Percentiles rank a stretch among this genome's conserved stretches.
phyloP scores from a whole-genome alignment of 2,888 invertebrate genomes.

The Eurytoma adleriae region DNA sequence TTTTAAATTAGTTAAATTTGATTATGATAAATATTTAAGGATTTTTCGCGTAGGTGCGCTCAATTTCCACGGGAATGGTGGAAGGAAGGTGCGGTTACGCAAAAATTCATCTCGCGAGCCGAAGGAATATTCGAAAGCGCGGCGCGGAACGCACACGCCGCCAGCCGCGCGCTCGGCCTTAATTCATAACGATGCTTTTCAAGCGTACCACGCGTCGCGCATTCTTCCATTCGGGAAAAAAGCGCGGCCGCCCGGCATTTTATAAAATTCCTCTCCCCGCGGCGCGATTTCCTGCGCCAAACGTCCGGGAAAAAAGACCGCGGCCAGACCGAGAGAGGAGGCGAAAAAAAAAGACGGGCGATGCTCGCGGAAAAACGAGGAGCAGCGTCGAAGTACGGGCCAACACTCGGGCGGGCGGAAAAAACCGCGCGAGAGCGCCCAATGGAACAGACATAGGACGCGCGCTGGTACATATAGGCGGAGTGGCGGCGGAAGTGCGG shows the following conservation, averaged over 20 bases:
- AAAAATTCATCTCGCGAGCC: background rate
- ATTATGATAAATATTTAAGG: too few relatives aligned
- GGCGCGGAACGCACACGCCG: background rate
- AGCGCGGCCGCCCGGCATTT: slow-evolving; percentile 13
- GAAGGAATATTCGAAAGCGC: slow-evolving; percentile 4
- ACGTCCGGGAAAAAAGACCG: background rate
- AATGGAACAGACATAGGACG: slow-evolving; percentile 14
- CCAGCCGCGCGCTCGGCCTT: background rate
- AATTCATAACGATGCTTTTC: slow-evolving; percentile 25
- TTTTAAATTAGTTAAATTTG: too few relatives aligned
- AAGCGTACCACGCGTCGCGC: background rate
- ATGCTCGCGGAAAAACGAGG: slow-evolving; percentile 1
- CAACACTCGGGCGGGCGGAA: background rate
- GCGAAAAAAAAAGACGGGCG: background rate
- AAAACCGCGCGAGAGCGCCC: background rate
- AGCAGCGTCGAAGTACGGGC: background rate
- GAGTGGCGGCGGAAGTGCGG: slow-evolving; percentile 62
- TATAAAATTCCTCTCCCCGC: slow-evolving; percentile 22
- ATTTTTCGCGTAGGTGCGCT: too few relatives aligned
- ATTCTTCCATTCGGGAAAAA: background rate
- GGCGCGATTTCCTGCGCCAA: background rate
- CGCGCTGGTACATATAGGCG: slow-evolving; percentile 16
- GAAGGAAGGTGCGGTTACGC: background rate
- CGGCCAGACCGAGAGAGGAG: background rate
- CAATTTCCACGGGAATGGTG: too few relatives aligned